A percentile compares a stretch with the other conserved stretches of the same genome.
Evolutionary conservation across 2,888 invertebrate species (phyloP).

Genomic region (Sipha maydis): DNA sequence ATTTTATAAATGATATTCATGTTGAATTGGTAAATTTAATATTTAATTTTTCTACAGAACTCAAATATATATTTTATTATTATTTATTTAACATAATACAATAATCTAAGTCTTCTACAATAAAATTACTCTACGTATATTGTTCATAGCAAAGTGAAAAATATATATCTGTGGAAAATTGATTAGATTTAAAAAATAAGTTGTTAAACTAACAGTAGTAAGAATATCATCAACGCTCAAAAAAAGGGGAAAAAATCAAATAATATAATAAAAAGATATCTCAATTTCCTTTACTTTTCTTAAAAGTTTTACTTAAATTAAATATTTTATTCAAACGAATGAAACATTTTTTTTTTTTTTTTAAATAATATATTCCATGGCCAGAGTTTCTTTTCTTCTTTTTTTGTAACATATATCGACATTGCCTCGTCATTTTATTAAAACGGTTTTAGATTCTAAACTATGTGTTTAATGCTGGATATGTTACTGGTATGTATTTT

Average conservation of each 20-base stretch:
- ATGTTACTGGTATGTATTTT: slow-evolving; percentile 18
- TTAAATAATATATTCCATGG: background rate
- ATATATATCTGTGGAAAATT: slow-evolving; percentile 21
- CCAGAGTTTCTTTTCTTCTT: background rate
- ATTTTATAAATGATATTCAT: background rate
- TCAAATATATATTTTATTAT: background rate
- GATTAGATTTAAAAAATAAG: slow-evolving; percentile 50
- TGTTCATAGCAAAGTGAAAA: background rate
- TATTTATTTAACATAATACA: background rate
- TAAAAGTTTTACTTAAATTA: slow-evolving; percentile 48
- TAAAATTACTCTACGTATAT: background rate
- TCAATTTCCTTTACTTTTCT: slow-evolving; percentile 43
- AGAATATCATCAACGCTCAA: slow-evolving; percentile 29
- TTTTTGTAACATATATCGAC: background rate
- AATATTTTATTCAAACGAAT: slow-evolving; percentile 31
- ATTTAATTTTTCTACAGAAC: background rate
- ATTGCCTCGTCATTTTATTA: slow-evolving; percentile 8
- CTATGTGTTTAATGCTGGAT: background rate
- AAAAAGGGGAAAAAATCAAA: slow-evolving; percentile 2
- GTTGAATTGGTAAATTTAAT: background rate
- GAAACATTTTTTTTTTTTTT: background rate
- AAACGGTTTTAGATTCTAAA: slow-evolving; percentile 3
- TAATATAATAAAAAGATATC: slow-evolving; percentile 33
- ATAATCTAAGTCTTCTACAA: background rate
- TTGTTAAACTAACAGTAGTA: slow-evolving; percentile 44